Percentiles rank a stretch among this genome's conserved stretches.
phyloP scores from a whole-genome alignment of 2,888 invertebrate species.

The Drosophila nr. perissopoda region DNA sequence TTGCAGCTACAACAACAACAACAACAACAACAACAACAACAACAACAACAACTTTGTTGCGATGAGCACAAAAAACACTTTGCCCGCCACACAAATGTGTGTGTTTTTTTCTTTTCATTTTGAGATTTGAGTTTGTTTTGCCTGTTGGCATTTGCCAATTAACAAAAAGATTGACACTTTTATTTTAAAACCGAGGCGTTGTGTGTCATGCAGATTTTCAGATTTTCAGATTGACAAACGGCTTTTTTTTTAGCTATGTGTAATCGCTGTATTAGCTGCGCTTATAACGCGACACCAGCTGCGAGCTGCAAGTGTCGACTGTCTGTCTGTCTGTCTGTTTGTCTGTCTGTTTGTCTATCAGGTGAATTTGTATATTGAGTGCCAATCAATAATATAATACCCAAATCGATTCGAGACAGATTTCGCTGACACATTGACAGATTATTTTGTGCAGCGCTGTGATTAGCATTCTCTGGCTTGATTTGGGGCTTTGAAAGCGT shows the following conservation, averaged over 20 bases:
- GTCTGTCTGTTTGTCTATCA: constrained; percentile 1
- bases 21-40: constrained; percentile 26
- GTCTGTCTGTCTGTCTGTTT: not conserved
- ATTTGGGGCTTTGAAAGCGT: constrained; percentile 12
- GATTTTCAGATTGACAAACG: constrained; percentile 38
- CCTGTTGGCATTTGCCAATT: constrained; percentile 67
- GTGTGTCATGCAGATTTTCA: constrained; percentile 27
- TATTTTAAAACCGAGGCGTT: constrained; percentile 57
- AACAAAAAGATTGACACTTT: constrained; percentile 79
- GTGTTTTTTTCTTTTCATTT: constrained; percentile 9
- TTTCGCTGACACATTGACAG: constrained; percentile 72
- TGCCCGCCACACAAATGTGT: constrained; percentile 29
- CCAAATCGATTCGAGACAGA: constrained; percentile 55
- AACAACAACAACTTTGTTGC: constrained; percentile 20
- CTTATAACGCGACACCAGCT: constrained; percentile 60
- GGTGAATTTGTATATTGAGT: constrained; percentile 33
- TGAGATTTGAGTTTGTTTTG: constrained; percentile 34
- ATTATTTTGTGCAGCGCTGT: constrained; percentile 56
- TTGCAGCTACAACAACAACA: constrained; percentile 17
- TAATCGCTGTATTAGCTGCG: constrained; percentile 61
- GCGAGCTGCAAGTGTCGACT: constrained; percentile 4
- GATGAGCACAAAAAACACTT: constrained; percentile 51
- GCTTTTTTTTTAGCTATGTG: constrained; percentile 49
- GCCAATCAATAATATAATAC: constrained; percentile 51
- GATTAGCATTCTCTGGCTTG: constrained; percentile 42